These are phyloP conservation scores for Hymenochirus boettgeri DNA, from an alignment of 2,113 vertebrate genomes.

Conservation along the genomic window DNA sequence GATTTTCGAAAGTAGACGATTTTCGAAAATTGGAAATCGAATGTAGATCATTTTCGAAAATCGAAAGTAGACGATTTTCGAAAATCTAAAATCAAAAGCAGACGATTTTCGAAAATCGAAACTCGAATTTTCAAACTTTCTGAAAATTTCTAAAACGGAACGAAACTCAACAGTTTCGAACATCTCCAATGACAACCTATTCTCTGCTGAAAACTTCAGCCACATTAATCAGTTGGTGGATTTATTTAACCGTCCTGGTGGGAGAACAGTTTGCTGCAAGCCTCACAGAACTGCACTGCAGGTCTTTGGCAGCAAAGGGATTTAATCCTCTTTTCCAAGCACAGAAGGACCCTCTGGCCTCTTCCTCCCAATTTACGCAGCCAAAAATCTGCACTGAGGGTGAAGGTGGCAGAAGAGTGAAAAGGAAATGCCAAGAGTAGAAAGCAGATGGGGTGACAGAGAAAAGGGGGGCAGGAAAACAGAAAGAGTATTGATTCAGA, in stretches of 20 bases:
- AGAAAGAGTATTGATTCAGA: slow-evolving; percentile 28
- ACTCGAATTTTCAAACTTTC: too few relatives aligned
- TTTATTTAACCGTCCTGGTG: not conserved
- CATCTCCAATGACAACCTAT: too few relatives aligned
- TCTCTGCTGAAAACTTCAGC: too few relatives aligned
- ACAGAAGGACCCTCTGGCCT: slow-evolving; percentile 20
- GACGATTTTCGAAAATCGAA: too few relatives aligned
- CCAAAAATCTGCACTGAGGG: slow-evolving; percentile 19
- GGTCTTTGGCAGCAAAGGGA: not conserved
- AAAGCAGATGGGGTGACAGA: slow-evolving; percentile 32
- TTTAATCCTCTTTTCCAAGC: slow-evolving; percentile 20
- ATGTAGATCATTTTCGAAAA: too few relatives aligned
- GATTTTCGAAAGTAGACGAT: too few relatives aligned
- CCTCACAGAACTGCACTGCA: not conserved
- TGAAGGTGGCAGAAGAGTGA: slow-evolving; percentile 34
- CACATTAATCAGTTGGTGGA: not conserved
- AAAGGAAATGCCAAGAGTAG: slow-evolving; percentile 30
- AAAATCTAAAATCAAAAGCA: too few relatives aligned
- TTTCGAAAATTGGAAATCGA: too few relatives aligned
- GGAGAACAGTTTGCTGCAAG: not conserved
- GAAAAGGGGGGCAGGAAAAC: slow-evolving; percentile 19
- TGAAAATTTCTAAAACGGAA: too few relatives aligned
- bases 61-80: too few relatives aligned
- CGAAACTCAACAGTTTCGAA: too few relatives aligned
- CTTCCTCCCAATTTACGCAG: slow-evolving; percentile 13